Conservation (phyloP, 2,797 vertebrate species). For the Xiphorhynchus erythropygius region DNA sequence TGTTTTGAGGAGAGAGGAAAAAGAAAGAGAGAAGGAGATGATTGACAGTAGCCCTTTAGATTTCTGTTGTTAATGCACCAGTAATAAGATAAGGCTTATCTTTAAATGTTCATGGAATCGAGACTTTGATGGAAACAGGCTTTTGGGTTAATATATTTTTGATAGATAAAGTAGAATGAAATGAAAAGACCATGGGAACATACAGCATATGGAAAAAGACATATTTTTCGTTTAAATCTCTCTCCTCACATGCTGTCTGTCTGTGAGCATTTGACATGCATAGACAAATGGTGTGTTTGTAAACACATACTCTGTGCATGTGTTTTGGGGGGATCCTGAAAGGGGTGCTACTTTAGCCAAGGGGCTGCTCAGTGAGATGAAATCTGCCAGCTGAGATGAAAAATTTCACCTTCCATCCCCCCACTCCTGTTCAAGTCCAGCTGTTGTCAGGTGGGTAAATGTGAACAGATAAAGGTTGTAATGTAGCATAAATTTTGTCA, state of each 20-base stretch:
- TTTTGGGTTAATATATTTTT: constrained; percentile 97
- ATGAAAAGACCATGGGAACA: constrained; percentile 77
- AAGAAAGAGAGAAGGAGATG: constrained; percentile 41
- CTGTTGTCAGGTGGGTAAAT: not conserved
- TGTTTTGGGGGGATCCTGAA: not conserved
- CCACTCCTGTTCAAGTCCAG: not conserved
- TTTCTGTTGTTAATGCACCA: constrained; percentile 89
- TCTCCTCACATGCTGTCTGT: not conserved
- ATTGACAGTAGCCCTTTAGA: constrained; percentile 84
- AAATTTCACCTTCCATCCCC: not conserved
- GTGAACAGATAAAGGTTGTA: not conserved
- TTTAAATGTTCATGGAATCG: constrained; percentile 91
- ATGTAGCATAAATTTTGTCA: not conserved
- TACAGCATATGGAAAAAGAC: constrained; percentile 21
- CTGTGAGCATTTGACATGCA: not conserved
- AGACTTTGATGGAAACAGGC: constrained; percentile 94
- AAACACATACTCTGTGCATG: accelerated
- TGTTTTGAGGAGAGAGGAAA: constrained; percentile 2
- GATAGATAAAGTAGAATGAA: constrained; percentile 92
- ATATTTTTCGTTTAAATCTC: constrained; percentile 29
- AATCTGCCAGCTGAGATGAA: not conserved
- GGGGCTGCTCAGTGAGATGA: not conserved
- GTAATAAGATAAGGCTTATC: constrained; percentile 98
- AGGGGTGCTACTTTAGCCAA: not conserved
- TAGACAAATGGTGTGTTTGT: not conserved